phyloP scores from a whole-genome alignment of 2,113 vertebrate genomes.

The Barnardius zonarius region DNA sequence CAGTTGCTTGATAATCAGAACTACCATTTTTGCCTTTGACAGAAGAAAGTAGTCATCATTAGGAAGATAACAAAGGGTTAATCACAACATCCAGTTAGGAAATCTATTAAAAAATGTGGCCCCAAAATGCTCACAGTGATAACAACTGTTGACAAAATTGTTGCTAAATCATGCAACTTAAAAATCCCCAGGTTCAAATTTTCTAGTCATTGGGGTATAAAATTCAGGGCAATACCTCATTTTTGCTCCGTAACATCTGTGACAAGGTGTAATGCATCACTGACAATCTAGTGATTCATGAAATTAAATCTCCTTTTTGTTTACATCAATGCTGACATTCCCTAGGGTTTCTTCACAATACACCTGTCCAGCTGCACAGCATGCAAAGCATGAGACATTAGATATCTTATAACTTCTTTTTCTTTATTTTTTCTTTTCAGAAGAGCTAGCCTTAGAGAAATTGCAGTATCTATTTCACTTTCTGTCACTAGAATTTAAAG shows the following conservation, averaged over 20 bases:
- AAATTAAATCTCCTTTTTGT: conserved; percentile 28
- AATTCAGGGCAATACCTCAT: not conserved
- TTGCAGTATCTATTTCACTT: not conserved
- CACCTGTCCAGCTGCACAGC: not conserved
- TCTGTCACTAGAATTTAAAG: not conserved
- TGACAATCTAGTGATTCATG: conserved; percentile 18
- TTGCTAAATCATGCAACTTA: not conserved
- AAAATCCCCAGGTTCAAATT: not conserved
- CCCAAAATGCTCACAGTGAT: not conserved
- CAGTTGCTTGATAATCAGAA: not conserved
- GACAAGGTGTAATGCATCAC: not conserved
- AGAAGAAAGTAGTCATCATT: not conserved
- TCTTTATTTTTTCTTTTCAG: not conserved
- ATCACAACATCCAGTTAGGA: not conserved
- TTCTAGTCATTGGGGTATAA: not conserved
- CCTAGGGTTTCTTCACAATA: not conserved
- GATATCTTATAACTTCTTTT: not conserved
- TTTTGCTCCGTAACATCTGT: not conserved
- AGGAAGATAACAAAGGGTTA: not conserved
- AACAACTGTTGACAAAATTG: not conserved
- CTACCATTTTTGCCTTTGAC: not conserved
- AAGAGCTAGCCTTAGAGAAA: not conserved
- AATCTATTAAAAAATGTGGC: not conserved
- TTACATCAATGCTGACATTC: not conserved
- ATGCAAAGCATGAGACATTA: not conserved